phyloP scores from a whole-genome alignment of 2,113 vertebrate genomes.

The Neofelis nebulosa region DNA sequence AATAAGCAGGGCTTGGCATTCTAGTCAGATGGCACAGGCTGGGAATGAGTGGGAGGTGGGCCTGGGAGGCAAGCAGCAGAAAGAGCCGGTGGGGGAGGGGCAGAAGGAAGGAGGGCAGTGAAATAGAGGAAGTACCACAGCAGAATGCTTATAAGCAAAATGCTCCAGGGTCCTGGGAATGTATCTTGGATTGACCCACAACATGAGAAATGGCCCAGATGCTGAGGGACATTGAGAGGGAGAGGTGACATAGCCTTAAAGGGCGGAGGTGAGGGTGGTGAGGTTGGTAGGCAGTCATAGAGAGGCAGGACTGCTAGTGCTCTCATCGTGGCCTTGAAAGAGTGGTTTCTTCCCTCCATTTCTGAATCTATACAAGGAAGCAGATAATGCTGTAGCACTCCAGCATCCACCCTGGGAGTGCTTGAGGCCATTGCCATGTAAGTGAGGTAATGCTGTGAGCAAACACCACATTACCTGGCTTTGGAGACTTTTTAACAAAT shows the following conservation, averaged over 20 bases:
- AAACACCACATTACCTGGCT: background rate
- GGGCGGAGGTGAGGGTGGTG: background rate
- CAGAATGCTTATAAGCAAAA: background rate
- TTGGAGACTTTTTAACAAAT: background rate
- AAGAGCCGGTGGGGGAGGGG: background rate
- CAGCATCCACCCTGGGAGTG: background rate
- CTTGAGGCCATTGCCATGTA: too few relatives aligned
- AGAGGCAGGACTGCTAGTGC: background rate
- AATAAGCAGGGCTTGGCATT: background rate
- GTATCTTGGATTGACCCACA: background rate
- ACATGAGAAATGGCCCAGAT: background rate
- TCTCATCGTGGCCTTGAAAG: background rate
- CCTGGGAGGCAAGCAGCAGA: background rate
- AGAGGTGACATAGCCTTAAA: background rate
- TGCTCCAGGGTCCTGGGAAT: background rate
- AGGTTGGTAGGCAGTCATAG: too few relatives aligned
- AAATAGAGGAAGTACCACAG: background rate
- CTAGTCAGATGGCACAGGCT: background rate
- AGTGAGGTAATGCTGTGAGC: too few relatives aligned
- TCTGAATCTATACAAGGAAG: background rate
- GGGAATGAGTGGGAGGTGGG: background rate
- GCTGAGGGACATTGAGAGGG: background rate
- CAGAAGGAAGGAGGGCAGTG: background rate
- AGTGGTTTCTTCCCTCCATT: background rate
- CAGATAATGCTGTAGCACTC: background rate